Evolutionary conservation across 2,888 invertebrate genomes (phyloP), one percentile per base, ranked within the genome.

Genomic region (Ophioninae sp.): DNA sequence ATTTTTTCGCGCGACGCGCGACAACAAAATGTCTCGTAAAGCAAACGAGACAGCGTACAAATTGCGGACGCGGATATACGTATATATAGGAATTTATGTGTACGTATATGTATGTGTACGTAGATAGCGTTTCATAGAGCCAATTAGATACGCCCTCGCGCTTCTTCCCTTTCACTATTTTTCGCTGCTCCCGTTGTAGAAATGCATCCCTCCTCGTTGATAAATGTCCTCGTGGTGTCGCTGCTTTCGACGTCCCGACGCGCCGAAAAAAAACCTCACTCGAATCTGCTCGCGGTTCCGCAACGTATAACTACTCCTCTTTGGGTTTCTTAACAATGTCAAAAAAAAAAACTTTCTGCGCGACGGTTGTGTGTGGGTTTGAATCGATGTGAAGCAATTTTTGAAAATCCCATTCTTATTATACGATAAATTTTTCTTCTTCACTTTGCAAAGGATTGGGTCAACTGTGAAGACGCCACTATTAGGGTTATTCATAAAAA

Each of bases 141-240:
- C 10, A 44, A 44, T 44, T 44, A 44, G 44, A 13, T 44, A 44
- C 44, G 44, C 44, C 44, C 13, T 8, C 44, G 10, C 44, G 44
- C 44, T 44, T 44, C 44, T 44, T 44, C 57, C 59, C 20, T 1
- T 17, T 21, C 65, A 10, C 56, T 57, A 30, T 23, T 23, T 50
- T 17, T 64, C 69, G 50, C 17, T 39, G n/a, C 73, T 77, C 73
- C 73, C 61, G 77, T 78, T 73, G 57, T 73, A 10, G 44, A 65
- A 78, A 56, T 73, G 81, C 81, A 50, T 62, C 67, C 78, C 77
- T 72, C 56, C 56, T 82, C 64, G 73, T 77, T 82, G 68, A 82
- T 82, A 68, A 82, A 77, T 82, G 68, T 68, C 72, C 59, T 67
- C 21, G 67, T n/a, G 13, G n/a, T 37, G n/a, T 56, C 21, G 7